phyloP scores from a whole-genome alignment of 1,140 invertebrate genomes.

The Phthorimaea operculella region DNA sequence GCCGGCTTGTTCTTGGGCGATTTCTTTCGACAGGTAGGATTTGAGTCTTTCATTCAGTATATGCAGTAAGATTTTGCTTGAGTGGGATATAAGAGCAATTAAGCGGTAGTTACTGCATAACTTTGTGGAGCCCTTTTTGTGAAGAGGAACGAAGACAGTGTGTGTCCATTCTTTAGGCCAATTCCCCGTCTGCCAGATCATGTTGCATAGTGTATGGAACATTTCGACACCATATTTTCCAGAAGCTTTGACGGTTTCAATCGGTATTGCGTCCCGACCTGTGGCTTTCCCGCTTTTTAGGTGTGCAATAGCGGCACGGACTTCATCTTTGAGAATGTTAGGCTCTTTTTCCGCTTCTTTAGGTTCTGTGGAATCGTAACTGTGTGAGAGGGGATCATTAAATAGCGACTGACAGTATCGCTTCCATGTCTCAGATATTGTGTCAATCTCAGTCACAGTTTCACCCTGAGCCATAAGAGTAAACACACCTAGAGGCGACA shows the following conservation, averaged over 20 bases:
- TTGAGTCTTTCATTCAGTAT: conserved; percentile 15
- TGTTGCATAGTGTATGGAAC: background rate
- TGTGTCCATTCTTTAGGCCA: background rate
- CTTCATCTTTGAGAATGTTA: background rate
- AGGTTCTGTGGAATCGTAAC: background rate
- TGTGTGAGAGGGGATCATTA: background rate
- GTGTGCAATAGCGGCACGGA: background rate
- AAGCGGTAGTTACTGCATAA: no score
- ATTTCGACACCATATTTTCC: background rate
- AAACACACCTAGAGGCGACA: no score
- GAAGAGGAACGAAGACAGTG: background rate
- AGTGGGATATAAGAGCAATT: conserved; percentile 16
- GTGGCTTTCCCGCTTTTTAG: no score
- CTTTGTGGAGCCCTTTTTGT: background rate
- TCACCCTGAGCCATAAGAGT: no score
- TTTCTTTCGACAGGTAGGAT: conserved; percentile 11
- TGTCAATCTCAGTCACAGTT: background rate
- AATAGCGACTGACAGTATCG: background rate
- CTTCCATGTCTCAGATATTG: background rate
- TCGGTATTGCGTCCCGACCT: no score
- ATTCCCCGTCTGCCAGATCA: background rate
- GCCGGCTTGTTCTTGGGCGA: conserved; percentile 16
- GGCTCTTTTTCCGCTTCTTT: background rate
- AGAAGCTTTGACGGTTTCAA: no score
- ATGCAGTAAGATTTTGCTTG: conserved; percentile 18